Conservation (phyloP, 2,113 vertebrate species). For the Mormyrus lacerda region DNA sequence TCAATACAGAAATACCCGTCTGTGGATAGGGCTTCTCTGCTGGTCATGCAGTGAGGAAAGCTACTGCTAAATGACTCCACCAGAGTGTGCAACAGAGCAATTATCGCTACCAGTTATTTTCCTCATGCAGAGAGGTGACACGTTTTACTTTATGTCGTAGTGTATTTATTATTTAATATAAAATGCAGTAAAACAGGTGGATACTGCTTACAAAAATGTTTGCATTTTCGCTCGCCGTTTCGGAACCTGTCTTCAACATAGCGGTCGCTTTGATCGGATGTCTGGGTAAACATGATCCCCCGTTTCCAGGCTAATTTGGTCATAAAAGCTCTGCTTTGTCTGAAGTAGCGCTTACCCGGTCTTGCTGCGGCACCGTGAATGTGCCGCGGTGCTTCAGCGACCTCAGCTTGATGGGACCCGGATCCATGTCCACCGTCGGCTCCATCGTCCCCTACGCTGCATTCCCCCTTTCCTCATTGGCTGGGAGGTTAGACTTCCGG, state of each 20-base stretch:
- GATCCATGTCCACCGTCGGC: constrained; percentile 43
- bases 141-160: not conserved
- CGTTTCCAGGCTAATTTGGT: not conserved
- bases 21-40: not conserved
- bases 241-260: not conserved
- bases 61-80: not conserved
- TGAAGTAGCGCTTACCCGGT: constrained; percentile 49
- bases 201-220: not conserved
- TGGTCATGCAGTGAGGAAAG: not conserved
- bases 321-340: not conserved
- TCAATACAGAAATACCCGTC: not conserved
- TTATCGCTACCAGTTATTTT: not conserved
- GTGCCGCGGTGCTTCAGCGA: constrained; percentile 55
- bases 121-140: not conserved
- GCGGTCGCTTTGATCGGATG: not conserved
- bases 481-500: not conserved
- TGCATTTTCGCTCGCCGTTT: not conserved
- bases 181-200: not conserved
- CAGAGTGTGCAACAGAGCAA: not conserved
- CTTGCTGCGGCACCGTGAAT: constrained; percentile 57
- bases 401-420: constrained; percentile 55
- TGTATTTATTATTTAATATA: not conserved
- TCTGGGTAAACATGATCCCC: not conserved
- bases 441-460: constrained; percentile 42
- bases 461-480: not conserved